Conservation (phyloP, 2,113 vertebrate genomes). For the Bubalus kerabau region DNA sequence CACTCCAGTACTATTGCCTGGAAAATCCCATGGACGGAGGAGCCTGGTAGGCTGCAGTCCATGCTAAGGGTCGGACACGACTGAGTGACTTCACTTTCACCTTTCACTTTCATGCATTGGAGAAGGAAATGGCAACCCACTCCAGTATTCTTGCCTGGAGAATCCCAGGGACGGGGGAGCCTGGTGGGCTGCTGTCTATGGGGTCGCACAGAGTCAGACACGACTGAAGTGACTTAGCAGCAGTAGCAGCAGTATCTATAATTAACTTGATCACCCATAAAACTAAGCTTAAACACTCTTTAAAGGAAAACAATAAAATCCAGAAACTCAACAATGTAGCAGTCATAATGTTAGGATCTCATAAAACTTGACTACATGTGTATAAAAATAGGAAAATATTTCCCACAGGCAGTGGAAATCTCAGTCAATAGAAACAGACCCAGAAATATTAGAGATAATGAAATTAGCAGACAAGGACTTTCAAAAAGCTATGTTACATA, state of each 20-base stretch:
- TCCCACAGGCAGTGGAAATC: background rate
- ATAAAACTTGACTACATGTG: background rate
- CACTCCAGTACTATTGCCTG: no score
- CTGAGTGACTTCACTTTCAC: no score
- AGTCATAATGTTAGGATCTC: background rate
- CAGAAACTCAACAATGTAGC: background rate
- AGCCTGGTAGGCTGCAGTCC: no score
- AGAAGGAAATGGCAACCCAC: no score
- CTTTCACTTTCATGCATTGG: no score
- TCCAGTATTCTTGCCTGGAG: no score
- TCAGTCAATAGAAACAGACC: background rate
- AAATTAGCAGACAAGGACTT: background rate
- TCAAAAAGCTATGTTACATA: background rate
- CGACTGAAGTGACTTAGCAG: no score
- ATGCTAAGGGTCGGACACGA: no score
- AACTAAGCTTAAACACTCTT: background rate
- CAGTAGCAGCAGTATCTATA: background rate
- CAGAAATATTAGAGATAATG: background rate
- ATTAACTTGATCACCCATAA: background rate
- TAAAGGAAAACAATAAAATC: constrained; percentile 10
- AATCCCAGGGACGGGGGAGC: no score
- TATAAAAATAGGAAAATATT: background rate
- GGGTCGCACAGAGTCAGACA: no score
- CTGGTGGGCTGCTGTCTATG: no score
- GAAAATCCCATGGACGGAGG: no score